phyloP scores from a whole-genome alignment of 1,140 invertebrate genomes.

The Pseudoatta argentina region DNA sequence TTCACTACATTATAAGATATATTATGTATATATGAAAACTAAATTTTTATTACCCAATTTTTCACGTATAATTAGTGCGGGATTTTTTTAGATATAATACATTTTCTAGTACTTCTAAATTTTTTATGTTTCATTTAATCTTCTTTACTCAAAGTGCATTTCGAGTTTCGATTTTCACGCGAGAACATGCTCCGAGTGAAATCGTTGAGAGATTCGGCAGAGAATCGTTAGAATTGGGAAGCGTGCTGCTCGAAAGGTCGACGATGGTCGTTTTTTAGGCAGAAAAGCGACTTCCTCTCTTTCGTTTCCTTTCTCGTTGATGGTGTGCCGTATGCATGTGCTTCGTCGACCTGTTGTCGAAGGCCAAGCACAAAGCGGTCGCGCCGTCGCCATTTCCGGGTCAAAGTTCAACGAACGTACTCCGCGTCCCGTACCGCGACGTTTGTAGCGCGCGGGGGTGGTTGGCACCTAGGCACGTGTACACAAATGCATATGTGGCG shows the following conservation, averaged over 20 bases:
- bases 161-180: neutral
- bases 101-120: too few relatives aligned
- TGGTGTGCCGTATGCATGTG: neutral
- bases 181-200: neutral
- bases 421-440: constrained; percentile 8
- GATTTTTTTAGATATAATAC: too few relatives aligned
- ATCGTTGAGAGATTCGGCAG: too few relatives aligned
- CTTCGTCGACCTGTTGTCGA: constrained; percentile 71
- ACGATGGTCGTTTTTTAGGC: neutral
- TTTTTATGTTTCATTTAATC: neutral
- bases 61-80: too few relatives aligned
- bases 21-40: too few relatives aligned
- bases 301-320: constrained; percentile 34
- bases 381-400: constrained; percentile 66
- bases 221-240: constrained; percentile 6
- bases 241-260: neutral
- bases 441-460: constrained; percentile 1
- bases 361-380: constrained; percentile 72
- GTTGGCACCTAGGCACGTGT: neutral
- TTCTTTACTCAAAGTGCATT: neutral
- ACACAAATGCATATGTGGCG: neutral
- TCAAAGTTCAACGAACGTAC: constrained; percentile 74
- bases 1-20: too few relatives aligned
- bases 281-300: constrained; percentile 41
- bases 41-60: too few relatives aligned